Base-by-base conservation (phyloP, 2,113 vertebrate species). In the Notiomystis cincta region DNA sequence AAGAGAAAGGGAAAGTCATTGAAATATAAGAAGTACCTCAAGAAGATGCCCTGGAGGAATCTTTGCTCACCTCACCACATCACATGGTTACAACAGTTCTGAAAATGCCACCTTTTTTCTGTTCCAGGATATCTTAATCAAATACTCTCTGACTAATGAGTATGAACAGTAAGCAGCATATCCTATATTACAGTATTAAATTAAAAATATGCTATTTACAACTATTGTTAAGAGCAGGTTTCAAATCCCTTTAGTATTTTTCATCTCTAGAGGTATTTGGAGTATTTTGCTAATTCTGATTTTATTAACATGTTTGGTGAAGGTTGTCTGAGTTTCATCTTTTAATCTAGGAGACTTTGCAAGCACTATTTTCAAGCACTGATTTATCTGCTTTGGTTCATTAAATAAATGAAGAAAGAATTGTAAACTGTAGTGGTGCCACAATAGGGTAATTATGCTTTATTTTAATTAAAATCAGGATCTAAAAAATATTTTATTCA, bases 381-480 rank as follows among this genome's bases (percentile, higher is more conserved):
- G 87, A 90, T 81, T 94, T 95, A 90, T 94, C 60, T 87, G 54
- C 61, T 83, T 86, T 89, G 54, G 72, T 67, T 84, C 80, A 80
- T 95, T 85, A 95, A 95, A 82, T 80, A 95, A 95, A 97, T 56
- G 38, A 88, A 93, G 95, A 83, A 78, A 81, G 40, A 77, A 54
- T 79, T 80, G 73, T 88, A 92, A 96, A 95, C 45, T 47, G 42
- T 28, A 65, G 57, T 19, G 13, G 51, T 96, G 95, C 93, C 91
- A 97, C 95, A 90, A 85, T 62, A 87, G 96, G 70, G 85, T 75
- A 96, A 82, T 97, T 97, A 96, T 12, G 45, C 56, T 69, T 94
- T 67, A 80, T 96, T 96, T 95, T 97, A 96, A 97, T 97, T 97
- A 97, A 97, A 97, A 96, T 79, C 28, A 37, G 54, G 22, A 65